Base-by-base conservation (phyloP, 1,140 invertebrate species). In the Sminthurinus signatus region DNA sequence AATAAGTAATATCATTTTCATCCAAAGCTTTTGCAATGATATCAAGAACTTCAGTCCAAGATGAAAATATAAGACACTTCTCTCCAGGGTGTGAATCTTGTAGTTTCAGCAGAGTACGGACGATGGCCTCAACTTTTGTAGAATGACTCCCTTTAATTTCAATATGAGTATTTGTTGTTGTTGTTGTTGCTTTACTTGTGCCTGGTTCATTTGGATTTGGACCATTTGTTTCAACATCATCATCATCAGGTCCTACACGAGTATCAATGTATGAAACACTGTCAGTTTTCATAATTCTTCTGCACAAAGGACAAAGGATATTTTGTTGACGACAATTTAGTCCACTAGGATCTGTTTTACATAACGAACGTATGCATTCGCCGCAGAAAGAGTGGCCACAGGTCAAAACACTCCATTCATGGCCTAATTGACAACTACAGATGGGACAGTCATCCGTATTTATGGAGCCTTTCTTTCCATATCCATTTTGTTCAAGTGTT, bases 61-160 rank as follows among this genome's bases (percentile, higher is more conserved):
- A 81, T 1, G 88, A 89, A 75, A 91, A 91, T 10, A 91, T 80
- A 1, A 91, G 71, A 14, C 84, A 76, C 78, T 90, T 91, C 1
- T 84, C 82, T 50, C 76, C 73, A 2, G 80, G 77, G 57, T 86
- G 81, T 15, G 81, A 68, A 14, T 76, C 70, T 60, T 77, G 78
- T 5, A 90, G 81, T 43, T 80, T 74, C 0, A 85, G 54, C 31
- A 89, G 72, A 50, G 81, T 76, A 54, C 79, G 74, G 2, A 89
- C 78, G 46, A 90, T 80, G n/a, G 78, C 83, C 60, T 84, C 79
- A 5, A 90, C 81, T 80, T 91, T 91, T 1, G 84, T 85, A 0
- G 88, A 89, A 74, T 83, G 81, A 60, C 82, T 81, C 2, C 86
- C 86, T 23, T 57, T 57, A 17, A 57, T 23, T 57, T 57, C n/a